phyloP scores from a whole-genome alignment of 2,113 vertebrate genomes.

The Chionis minor region DNA sequence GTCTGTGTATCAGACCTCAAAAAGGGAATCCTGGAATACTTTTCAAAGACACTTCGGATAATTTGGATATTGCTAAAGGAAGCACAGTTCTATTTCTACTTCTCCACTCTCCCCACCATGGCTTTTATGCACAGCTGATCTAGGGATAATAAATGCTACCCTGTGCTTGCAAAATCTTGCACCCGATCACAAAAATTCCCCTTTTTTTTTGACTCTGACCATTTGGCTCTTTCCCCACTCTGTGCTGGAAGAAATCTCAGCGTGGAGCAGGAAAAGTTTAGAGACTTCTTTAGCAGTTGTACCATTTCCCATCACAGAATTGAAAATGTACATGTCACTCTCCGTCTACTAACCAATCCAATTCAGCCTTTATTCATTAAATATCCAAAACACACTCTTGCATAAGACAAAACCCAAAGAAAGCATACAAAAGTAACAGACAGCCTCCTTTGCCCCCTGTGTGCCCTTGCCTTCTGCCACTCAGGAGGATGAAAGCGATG shows the following conservation, averaged over 20 bases:
- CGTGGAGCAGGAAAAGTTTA: background rate
- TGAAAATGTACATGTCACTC: background rate
- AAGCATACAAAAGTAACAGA: background rate
- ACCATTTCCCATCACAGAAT: background rate
- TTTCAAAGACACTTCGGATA: background rate
- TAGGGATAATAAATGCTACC: background rate
- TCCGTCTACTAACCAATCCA: background rate
- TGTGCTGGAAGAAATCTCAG: background rate
- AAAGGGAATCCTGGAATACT: background rate
- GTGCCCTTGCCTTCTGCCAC: background rate
- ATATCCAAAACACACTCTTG: background rate
- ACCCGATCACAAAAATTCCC: background rate
- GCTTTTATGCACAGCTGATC: background rate
- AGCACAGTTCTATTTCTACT: background rate
- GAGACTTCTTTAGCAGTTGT: background rate
- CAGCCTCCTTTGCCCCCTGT: background rate
- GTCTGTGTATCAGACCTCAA: background rate
- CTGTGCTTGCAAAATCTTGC: background rate
- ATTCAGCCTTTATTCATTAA: background rate
- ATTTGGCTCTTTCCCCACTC: background rate
- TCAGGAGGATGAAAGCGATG: background rate
- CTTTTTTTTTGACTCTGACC: background rate
- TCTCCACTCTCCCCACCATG: background rate
- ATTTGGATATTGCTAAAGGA: background rate
- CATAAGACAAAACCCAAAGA: background rate